Evolutionary conservation across 2,113 vertebrate genomes (phyloP).

Genomic region (Chionis minor): DNA sequence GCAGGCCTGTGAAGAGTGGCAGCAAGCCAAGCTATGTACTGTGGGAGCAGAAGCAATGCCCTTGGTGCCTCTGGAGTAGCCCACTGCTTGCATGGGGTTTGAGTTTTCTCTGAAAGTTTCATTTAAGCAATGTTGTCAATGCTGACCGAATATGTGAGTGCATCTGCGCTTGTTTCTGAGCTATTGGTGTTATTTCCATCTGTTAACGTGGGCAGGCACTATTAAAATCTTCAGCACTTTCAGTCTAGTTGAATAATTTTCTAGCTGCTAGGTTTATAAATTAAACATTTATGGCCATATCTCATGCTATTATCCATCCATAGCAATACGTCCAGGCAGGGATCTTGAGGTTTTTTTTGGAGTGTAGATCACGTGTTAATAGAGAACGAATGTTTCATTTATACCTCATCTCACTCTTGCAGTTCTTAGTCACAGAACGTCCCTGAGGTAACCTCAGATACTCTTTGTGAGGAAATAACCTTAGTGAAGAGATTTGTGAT

Average conservation of each 20-base stretch:
- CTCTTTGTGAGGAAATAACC: background rate
- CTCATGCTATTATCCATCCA: slow-evolving; percentile 9
- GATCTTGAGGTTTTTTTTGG: slow-evolving; percentile 17
- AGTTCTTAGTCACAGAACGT: background rate
- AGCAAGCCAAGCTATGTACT: background rate
- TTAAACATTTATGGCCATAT: slow-evolving; percentile 14
- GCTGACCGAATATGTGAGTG: background rate
- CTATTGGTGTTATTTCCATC: slow-evolving; percentile 14
- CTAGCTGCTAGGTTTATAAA: slow-evolving; percentile 51
- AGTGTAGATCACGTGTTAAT: background rate
- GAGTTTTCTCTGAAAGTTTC: background rate
- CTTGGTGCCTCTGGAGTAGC: background rate
- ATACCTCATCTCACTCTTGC: background rate
- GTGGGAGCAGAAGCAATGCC: background rate
- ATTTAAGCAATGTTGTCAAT: background rate
- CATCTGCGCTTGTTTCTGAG: background rate
- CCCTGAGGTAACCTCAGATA: background rate
- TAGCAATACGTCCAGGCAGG: slow-evolving; percentile 3
- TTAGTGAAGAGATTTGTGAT: background rate
- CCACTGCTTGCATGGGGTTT: background rate
- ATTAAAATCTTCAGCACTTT: slow-evolving; percentile 44
- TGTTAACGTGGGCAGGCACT: slow-evolving; percentile 32
- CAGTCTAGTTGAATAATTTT: slow-evolving; percentile 52
- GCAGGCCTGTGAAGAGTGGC: background rate
- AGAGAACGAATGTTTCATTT: slow-evolving; percentile 2